Base-by-base conservation (phyloP, 2,113 vertebrate genomes). In the Chionomys nivalis region DNA sequence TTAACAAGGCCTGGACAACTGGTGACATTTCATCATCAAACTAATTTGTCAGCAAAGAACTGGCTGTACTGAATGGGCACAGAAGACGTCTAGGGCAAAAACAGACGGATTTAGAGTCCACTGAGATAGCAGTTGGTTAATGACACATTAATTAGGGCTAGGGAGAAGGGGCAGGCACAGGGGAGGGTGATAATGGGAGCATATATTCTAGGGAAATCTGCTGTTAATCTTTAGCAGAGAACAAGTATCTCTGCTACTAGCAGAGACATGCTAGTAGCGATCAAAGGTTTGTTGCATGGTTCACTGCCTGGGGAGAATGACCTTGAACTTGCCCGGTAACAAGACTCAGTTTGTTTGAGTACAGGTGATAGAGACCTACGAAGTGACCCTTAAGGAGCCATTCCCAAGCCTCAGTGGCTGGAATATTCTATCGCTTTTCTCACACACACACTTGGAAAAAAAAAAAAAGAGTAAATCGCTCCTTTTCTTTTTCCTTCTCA, bases 31-130 rank as follows among this genome's bases (percentile, higher is more conserved):
- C 86, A 77, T 36, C 90, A 88, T 85, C 70, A 81, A 81, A 87
- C 44, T 78, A 44, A 95, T 96, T 91, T 73, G 88, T 42, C 93
- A 91, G 89, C 86, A 79, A 91, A 89, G 76, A 95, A 70, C 66
- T 77, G 44, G 33, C 79, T 94, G 42, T 86, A 23, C 85, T 66
- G 14, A 94, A 87, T 55, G 66, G 75, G 78, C 26, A 55, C 4
- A 77, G 61, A 91, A 28, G 47, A 66, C 91, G 55, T 36, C 23
- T 61, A 24, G n/a, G 55, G 85, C 58, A 31, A 55, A 66, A 23
- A 47, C 58, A 58, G 73, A 68, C 61, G 47, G 68, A 90, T 96
- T 87, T 89, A n/a, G 77, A 83, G 33, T 75, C 63, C 88, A 88
- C 66, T n/a, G 63, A 83, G 58, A 93, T 31, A 81, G n/a, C 26